Conservation (phyloP, 2,113 vertebrate genomes). For the Tupaia chinensis region DNA sequence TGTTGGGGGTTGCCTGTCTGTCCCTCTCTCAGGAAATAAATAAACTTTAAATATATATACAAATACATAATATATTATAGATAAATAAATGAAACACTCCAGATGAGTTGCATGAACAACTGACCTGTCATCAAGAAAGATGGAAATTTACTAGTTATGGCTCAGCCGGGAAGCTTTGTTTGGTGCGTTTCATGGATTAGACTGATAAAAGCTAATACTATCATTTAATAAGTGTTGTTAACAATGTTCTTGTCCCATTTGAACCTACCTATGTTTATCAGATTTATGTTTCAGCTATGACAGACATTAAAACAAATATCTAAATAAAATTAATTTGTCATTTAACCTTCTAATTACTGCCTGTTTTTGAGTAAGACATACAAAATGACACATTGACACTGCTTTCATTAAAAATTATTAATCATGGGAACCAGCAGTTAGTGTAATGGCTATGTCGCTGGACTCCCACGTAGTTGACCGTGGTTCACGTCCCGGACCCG, state of each 20-base stretch:
- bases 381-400: slow-evolving; percentile 30
- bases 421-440: too few relatives aligned
- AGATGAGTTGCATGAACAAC: slow-evolving; percentile 29
- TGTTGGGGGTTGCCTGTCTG: too few relatives aligned
- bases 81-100: neutral
- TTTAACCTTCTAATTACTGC: slow-evolving; percentile 43
- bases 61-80: too few relatives aligned
- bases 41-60: too few relatives aligned
- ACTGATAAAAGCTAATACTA: slow-evolving; percentile 20
- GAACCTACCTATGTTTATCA: neutral
- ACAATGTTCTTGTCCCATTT: neutral
- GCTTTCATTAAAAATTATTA: slow-evolving; percentile 56
- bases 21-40: too few relatives aligned
- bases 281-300: slow-evolving; percentile 41
- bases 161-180: slow-evolving; percentile 12
- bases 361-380: slow-evolving; percentile 49
- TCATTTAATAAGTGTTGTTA: slow-evolving; percentile 46
- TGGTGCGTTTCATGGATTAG: neutral
- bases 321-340: slow-evolving; percentile 62
- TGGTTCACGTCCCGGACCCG: too few relatives aligned
- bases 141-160: slow-evolving; percentile 14
- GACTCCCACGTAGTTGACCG: too few relatives aligned
- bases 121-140: neutral
- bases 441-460: too few relatives aligned
- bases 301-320: slow-evolving; percentile 59